Evolutionary conservation across 2,888 invertebrate species (phyloP), one percentile per base, ranked within the genome.

Genomic region (Agonum fuliginosum): DNA sequence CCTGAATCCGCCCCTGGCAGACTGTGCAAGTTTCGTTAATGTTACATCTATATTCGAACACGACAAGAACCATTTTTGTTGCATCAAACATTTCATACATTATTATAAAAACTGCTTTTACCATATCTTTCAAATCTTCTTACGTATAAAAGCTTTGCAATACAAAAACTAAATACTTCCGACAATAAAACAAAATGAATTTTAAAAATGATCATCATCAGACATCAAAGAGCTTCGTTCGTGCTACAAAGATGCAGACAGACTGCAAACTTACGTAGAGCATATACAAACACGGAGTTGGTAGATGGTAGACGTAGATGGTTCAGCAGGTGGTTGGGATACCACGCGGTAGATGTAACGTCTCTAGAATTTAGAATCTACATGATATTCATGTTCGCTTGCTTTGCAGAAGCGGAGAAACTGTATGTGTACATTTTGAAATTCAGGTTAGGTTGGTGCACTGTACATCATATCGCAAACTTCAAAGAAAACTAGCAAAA

Each of bases 211-310:
- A n/a, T n/a, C n/a, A n/a, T n/a, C n/a, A 65, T 65, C 34, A 65
- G 34, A 65, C 65, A 65, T 65, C 65, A 65, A 65, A 65, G 65
- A 65, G 54, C n/a, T 54, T 54, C 24, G 19, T 20, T 48, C 17
- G 19, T 5, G 6, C 10, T 19, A 8, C 10, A 14, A 6, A 20
- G 19, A 48, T 20, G 12, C 22, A 54, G 20, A 24, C 24, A 22
- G 22, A 22, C 54, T 54, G 54, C 48, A 48, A 51, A 51, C 51
- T 51, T 1, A 51, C 20, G 51, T 51, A 22, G n/a, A 51, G 24
- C 51, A 51, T 20, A 54, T n/a, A 20, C 8, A 8, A 10, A 10
- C 48, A 48, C 20, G 3, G 20, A 20, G 48, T 20, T 20, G 48
- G 20, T 37, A 54, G 54, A 54, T 20, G 48, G 20, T 37, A 54